Conservation (phyloP, 2,888 invertebrate genomes). For the Heliconius hortense region DNA sequence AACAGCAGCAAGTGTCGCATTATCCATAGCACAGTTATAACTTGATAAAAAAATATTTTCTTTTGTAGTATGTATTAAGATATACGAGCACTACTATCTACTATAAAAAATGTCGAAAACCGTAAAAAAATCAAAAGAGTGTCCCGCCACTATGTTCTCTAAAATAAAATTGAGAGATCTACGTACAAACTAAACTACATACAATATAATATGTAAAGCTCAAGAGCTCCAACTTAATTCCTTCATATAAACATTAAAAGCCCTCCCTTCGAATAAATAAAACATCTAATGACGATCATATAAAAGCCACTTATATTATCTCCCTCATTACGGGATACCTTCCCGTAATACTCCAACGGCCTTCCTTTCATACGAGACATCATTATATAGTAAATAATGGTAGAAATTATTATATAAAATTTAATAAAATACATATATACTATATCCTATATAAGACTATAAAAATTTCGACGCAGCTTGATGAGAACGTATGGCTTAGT, state of each 20-base stretch:
- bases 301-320: constrained; percentile 27
- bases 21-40: too few species aligned
- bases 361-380: constrained; percentile 3
- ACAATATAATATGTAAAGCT: background rate
- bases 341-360: background rate
- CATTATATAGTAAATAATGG: background rate
- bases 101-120: too few species aligned
- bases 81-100: too few species aligned
- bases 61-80: too few species aligned
- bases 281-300: constrained; percentile 23
- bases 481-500: too few species aligned
- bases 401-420: background rate
- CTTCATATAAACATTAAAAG: constrained; percentile 16
- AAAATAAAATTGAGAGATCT: background rate
- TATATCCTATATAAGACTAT: too few species aligned
- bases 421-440: background rate
- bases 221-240: background rate
- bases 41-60: too few species aligned
- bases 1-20: too few species aligned
- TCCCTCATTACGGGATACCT: constrained; percentile 28
- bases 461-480: too few species aligned
- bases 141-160: background rate
- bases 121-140: background rate
- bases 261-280: constrained; percentile 20
- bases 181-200: background rate